phyloP scores from a whole-genome alignment of 2,888 invertebrate species.

The Ypsolopha scabrella region DNA sequence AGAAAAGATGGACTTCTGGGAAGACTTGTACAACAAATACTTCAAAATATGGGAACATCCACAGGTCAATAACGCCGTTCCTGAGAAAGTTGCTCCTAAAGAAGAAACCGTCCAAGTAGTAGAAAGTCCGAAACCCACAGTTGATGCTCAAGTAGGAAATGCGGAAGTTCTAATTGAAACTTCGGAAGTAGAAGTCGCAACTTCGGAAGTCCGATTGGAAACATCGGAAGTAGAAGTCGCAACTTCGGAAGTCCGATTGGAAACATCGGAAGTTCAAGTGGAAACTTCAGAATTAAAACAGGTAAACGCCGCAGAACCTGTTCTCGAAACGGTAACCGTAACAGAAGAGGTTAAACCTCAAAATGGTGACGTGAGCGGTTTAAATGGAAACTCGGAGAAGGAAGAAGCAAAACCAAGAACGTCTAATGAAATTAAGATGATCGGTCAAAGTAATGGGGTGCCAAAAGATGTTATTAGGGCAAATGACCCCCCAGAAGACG shows the following conservation, averaged over 20 bases:
- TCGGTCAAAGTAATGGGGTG: constrained; percentile 32
- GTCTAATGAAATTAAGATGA: constrained; percentile 61
- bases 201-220: neutral
- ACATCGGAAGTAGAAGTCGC: constrained; percentile 12
- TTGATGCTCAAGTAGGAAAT: neutral
- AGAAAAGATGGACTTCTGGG: constrained; percentile 58
- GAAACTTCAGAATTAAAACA: constrained; percentile 5
- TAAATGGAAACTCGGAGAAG: constrained; percentile 2
- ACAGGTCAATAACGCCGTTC: neutral
- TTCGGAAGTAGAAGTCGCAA: neutral
- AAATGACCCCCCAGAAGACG: constrained; percentile 59
- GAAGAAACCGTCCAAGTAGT: neutral
- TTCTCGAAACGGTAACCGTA: constrained; percentile 6
- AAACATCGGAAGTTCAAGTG: constrained; percentile 14
- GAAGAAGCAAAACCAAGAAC: constrained; percentile 30
- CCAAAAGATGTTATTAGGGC: constrained; percentile 58
- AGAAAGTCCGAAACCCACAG: neutral
- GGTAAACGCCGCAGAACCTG: constrained; percentile 10
- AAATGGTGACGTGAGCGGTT: constrained; percentile 22
- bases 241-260: neutral
- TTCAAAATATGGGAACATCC: constrained; percentile 52
- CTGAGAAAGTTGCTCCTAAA: neutral
- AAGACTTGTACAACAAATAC: constrained; percentile 43
- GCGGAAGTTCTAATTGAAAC: neutral
- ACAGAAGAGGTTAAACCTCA: constrained; percentile 3